Evolutionary conservation across 2,113 vertebrate species (phyloP).

Genomic region (Toxotes jaculatrix): DNA sequence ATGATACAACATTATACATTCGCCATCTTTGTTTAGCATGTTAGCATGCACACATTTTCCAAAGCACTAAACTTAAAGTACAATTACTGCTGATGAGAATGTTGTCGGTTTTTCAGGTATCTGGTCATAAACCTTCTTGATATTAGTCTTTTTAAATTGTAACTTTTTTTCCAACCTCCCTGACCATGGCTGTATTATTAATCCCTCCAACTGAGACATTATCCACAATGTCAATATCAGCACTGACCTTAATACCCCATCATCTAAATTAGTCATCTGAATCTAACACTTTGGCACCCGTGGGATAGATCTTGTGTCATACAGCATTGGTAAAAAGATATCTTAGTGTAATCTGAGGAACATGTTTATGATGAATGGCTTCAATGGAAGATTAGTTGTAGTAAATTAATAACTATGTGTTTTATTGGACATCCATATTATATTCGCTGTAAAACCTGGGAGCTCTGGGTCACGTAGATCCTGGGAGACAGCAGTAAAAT

Average conservation of each 20-base stretch:
- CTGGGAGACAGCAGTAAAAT: neutral
- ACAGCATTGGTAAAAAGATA: constrained; percentile 23
- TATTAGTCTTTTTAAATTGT: too few relatives aligned
- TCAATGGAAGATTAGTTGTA: constrained; percentile 5
- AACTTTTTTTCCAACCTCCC: neutral
- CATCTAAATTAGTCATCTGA: constrained; percentile 40
- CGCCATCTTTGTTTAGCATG: too few relatives aligned
- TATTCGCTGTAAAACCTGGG: neutral
- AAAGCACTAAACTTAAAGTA: too few relatives aligned
- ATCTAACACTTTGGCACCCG: constrained; percentile 36
- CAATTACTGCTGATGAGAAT: too few relatives aligned
- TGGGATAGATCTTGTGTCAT: neutral
- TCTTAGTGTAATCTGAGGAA: constrained; percentile 32
- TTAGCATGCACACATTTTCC: too few relatives aligned
- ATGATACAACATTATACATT: too few relatives aligned
- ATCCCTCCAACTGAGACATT: neutral
- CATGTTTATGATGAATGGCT: constrained; percentile 27
- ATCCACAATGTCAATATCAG: neutral
- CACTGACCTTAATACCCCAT: constrained; percentile 8
- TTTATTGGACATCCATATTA: constrained; percentile 20
- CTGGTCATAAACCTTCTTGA: too few relatives aligned
- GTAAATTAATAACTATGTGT: constrained; percentile 33
- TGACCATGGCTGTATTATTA: neutral
- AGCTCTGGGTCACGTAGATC: neutral
- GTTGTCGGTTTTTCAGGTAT: too few relatives aligned